These are phyloP conservation scores for Bradynema listronoti DNA, from an alignment of 1,140 invertebrate genomes.

Conservation along the genomic window DNA sequence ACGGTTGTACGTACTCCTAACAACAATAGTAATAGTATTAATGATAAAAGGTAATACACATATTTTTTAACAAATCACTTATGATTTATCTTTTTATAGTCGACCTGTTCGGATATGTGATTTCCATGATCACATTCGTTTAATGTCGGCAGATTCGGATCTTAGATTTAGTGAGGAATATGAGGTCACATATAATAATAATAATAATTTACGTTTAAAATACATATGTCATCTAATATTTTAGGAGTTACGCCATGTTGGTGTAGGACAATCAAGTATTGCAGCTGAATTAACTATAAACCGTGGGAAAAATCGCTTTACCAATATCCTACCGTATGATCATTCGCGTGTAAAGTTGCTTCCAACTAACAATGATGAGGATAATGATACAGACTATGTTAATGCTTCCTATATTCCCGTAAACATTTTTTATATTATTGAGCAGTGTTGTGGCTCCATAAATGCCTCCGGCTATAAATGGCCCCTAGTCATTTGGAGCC, in stretches of 20 bases:
- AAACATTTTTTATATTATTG: background rate
- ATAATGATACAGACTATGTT: conserved; percentile 92
- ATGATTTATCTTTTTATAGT: conserved; percentile 59
- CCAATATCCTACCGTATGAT: conserved; percentile 95
- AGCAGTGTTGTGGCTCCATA: too few species aligned
- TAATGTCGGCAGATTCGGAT: conserved; percentile 94
- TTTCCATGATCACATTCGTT: conserved; percentile 75
- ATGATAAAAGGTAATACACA: conserved; percentile 15
- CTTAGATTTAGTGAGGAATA: conserved; percentile 97
- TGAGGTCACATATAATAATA: conserved; percentile 67
- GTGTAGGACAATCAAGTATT: conserved; percentile 74
- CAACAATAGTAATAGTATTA: conserved; percentile 14
- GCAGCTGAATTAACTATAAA: conserved; percentile 91
- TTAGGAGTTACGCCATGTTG: conserved; percentile 80
- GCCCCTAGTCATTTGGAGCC: too few species aligned
- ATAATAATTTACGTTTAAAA: too few species aligned
- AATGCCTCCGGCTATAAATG: too few species aligned
- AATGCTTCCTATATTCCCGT: conserved; percentile 85
- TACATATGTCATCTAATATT: conserved; percentile 22
- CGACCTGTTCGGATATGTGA: conserved; percentile 79
- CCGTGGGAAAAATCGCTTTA: conserved; percentile 94
- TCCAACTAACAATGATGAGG: conserved; percentile 82
- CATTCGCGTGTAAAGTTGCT: conserved; percentile 88
- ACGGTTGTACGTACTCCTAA: conserved; percentile 43
- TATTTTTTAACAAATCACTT: conserved; percentile 3